Base-by-base conservation (phyloP, 37 sponge, comb jelly and placozoan species). In the Oscarella lobularis region DNA sequence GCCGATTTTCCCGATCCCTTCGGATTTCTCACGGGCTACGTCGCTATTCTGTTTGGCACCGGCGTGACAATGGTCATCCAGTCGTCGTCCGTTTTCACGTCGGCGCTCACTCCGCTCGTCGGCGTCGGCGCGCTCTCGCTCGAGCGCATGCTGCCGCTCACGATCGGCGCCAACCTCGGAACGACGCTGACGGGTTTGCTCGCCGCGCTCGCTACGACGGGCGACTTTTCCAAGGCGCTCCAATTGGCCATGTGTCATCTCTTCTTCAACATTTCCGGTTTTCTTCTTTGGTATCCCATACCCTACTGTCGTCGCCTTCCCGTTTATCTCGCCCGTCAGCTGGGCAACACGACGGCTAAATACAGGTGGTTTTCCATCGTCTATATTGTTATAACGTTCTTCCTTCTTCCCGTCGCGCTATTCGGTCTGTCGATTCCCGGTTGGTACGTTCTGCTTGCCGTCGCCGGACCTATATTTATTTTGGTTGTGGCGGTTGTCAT, bases 111-210 rank as follows among this genome's bases (percentile, higher is more conserved):
- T 27, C 82, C 82, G 3, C 77, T 81, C 3, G 82, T 81, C 27
- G 82, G 82, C 3, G 37, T 81, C 32, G 82, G 82, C 20, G 77
- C 76, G 2, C 67, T 81, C 41, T 41, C 41, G 30, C 29, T 81
- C 20, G 82, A 81, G n/a, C 76, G 82, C 60, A 81, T 81, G 82
- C 67, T 37, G n/a, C 82, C 82, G 5, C 54, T 81, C 2, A 81
- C 82, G 30, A 38, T 81, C 39, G 82, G 82, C 32, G 67, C 75
- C 41, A 81, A 81, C 35, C 76, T 81, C 66, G 82, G 82, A 1
- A 81, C 82, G 3, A 81, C 82, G 6, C 37, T 30, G n/a, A 81
- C 82, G 36, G 82, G 75, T 14, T 66, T 81, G 4, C 77, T 81
- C 27, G 82, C 82, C 2, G 60, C 82, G 2, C 72, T 81, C 3